Evolutionary conservation across 2,113 vertebrate genomes (phyloP), one percentile per base, ranked within the genome.

Genomic region (Seriola dumerili): DNA sequence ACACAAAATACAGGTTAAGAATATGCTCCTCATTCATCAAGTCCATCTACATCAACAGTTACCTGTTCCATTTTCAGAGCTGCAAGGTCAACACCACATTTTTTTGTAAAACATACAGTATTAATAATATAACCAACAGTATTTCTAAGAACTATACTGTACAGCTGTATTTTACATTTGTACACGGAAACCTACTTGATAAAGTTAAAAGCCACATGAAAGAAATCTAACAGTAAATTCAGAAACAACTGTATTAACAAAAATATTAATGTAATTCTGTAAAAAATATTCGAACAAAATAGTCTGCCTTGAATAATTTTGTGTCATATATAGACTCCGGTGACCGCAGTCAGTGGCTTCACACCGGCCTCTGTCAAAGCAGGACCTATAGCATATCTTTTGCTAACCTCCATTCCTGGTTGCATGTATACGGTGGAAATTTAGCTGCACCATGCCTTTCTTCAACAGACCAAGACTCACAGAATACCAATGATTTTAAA

Each of bases 1-100:
- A 77, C 61, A 68, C 48, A 72, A 70, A 32, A 69, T 19, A 81
- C 36, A 81, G 25, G 29, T 57, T 48, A 23, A 46, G 29, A 67
- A 66, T 48, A 54, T 48, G 6, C 21, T 11, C 2, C 14, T 69
- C 74, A 64, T 13, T 72, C 8, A 69, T 36, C 12, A 34, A 74
- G 54, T 7, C 34, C 4, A 17, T 57, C 36, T 44, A 54, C 9
- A 25, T 19, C 23, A 70, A 38, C 12, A 62, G 25, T 14, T 58
- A 64, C 16, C 16, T 29, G 3, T 29, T 54, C 21, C 0, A 10
- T 16, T 17, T 50, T 73, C 34, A 83, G 16, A 64, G 50, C 5
- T 59, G 36, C 36, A 17, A n/a, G n/a, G 54, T 67, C 38, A 72
- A 12, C 14, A 4, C 25, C 7, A 54, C 34, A 62, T 48, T 10